Evolutionary conservation across 2,888 invertebrate genomes (phyloP).

Genomic region (Drosophila macrospina): DNA sequence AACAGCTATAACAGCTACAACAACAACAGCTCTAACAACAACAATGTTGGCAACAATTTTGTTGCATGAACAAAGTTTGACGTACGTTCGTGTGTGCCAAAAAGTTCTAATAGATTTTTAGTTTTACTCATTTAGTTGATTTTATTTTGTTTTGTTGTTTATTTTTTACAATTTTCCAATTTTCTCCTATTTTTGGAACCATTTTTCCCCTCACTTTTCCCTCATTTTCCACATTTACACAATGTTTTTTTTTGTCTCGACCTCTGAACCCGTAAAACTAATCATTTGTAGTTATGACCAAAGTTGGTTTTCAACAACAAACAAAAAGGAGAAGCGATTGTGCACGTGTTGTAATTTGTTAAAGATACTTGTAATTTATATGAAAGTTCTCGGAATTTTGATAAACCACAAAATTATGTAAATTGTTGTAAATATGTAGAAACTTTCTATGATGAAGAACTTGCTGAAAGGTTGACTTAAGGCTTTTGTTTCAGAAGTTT

Average conservation of each 20-base stretch:
- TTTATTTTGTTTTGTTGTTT: constrained; percentile 44
- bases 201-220: background rate
- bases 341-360: constrained; percentile 40
- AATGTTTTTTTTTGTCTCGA: constrained; percentile 14
- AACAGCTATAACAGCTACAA: constrained; percentile 17
- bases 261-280: constrained; percentile 45
- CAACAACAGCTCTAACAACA: constrained; percentile 12
- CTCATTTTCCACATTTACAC: constrained; percentile 5
- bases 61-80: constrained; percentile 50
- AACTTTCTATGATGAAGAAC: no score
- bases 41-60: constrained; percentile 44
- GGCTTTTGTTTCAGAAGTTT: no score
- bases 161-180: background rate
- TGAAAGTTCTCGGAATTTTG: constrained; percentile 5
- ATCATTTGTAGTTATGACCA: constrained; percentile 67
- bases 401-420: background rate
- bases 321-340: constrained; percentile 1
- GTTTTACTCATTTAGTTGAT: constrained; percentile 66
- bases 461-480: no score
- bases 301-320: constrained; percentile 58
- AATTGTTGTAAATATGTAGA: background rate
- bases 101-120: constrained; percentile 80
- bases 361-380: constrained; percentile 11
- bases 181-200: constrained; percentile 2
- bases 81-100: constrained; percentile 50